These are phyloP conservation scores for Drosophila helvetica DNA, from an alignment of 2,888 invertebrate species.

Conservation along the genomic window DNA sequence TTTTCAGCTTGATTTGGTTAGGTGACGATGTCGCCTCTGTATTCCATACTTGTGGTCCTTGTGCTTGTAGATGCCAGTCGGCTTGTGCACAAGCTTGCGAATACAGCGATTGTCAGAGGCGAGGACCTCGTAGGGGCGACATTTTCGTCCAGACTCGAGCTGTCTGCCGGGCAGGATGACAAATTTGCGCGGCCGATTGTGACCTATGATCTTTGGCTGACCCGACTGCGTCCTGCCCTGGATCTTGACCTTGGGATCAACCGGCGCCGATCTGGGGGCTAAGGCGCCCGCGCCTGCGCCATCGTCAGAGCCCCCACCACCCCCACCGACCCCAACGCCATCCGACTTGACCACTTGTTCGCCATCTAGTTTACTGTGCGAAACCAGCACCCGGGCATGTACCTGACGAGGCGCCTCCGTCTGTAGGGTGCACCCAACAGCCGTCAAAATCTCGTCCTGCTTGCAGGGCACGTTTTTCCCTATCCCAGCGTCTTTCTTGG, in stretches of 20 bases:
- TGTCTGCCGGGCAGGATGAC: slow-evolving; percentile 48
- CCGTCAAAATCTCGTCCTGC: slow-evolving; percentile 17
- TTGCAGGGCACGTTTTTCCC: slow-evolving; percentile 7
- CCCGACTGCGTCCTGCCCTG: not conserved
- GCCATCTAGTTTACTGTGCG: slow-evolving; percentile 14
- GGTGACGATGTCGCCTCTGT: slow-evolving; percentile 20
- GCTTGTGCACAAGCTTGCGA: slow-evolving; percentile 12
- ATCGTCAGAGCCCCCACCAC: not conserved
- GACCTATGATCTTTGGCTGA: slow-evolving; percentile 5
- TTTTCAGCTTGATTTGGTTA: not conserved
- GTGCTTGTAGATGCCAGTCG: slow-evolving; percentile 11
- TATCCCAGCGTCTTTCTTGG: slow-evolving; percentile 1
- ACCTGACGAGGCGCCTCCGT: not conserved
- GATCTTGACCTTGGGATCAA: no score
- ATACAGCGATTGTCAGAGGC: slow-evolving; percentile 49
- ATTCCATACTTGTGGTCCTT: slow-evolving; percentile 40
- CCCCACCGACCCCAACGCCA: not conserved
- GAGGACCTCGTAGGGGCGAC: slow-evolving; percentile 51
- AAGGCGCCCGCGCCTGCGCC: not conserved
- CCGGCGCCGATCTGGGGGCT: no score
- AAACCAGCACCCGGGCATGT: slow-evolving; percentile 9
- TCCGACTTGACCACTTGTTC: slow-evolving; percentile 10
- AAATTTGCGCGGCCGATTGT: slow-evolving; percentile 29
- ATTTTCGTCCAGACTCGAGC: slow-evolving; percentile 7
- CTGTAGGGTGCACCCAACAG: slow-evolving; percentile 24